These are phyloP conservation scores for Microplitis deprimator DNA, from an alignment of 2,888 invertebrate species.

Conservation along the genomic window DNA sequence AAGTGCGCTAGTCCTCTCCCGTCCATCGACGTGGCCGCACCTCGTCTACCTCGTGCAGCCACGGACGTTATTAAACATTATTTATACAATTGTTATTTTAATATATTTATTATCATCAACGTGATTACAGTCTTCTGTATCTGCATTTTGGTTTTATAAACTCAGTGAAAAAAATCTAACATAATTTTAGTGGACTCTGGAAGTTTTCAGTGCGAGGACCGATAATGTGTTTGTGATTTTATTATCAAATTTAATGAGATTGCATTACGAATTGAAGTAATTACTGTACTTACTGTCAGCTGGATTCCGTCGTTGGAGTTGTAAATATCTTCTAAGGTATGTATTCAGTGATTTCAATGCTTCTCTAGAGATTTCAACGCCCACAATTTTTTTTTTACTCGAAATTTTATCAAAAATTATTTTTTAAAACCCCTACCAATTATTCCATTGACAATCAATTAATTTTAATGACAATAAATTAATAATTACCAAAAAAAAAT, in stretches of 20 bases:
- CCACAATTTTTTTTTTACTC: not conserved
- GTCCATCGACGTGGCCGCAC: slow-evolving; percentile 70
- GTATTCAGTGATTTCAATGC: slow-evolving; percentile 43
- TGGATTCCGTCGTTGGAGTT: slow-evolving; percentile 27
- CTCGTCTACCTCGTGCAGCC: slow-evolving; percentile 61
- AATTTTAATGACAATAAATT: not conserved
- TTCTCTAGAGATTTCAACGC: slow-evolving; percentile 27
- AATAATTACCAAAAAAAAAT: no score
- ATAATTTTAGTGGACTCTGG: not conserved
- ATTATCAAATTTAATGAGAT: slow-evolving; percentile 12
- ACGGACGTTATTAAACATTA: slow-evolving; percentile 46
- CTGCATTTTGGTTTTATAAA: not conserved
- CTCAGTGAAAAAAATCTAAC: not conserved
- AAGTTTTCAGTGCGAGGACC: slow-evolving; percentile 18
- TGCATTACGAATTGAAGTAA: not conserved
- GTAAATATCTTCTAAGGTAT: slow-evolving; percentile 23
- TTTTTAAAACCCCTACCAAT: not conserved
- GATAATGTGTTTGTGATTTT: slow-evolving; percentile 32
- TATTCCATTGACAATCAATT: not conserved
- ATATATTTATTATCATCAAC: not conserved
- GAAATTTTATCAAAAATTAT: not conserved
- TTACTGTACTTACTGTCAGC: slow-evolving; percentile 7
- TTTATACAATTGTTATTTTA: slow-evolving; percentile 5
- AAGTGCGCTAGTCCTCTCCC: slow-evolving; percentile 68
- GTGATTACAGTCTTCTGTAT: slow-evolving; percentile 18